Evolutionary conservation across 2,888 invertebrate genomes (phyloP), one percentile per base, ranked within the genome.

Genomic region (Pristionchus exspectatus): DNA sequence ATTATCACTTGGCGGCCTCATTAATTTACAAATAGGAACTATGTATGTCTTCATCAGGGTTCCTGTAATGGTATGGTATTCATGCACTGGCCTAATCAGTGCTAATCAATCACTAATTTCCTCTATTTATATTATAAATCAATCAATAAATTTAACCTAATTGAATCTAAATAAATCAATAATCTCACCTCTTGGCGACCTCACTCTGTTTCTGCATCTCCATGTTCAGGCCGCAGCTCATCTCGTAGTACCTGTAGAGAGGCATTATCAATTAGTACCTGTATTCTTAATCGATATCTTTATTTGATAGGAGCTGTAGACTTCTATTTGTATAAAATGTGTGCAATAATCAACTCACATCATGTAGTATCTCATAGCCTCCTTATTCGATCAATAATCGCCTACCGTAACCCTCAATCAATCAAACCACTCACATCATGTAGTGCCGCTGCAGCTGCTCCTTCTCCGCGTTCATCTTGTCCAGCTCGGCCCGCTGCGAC

Each of bases 401-500:
- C 44, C 44, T 69, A 50, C 87, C 54, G 54, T 54, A 66, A 14
- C 33, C 33, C n/a, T 33, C 50, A 12, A 30, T 44, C 56, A 5
- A 56, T 59, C 84, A 50, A 56, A 54, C 10, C 38, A 96, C 97
- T 97, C 96, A 88, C 88, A 98, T 98, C 98, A 98, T 98, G 96
- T 98, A 98, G 96, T 98, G 98, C 96, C 98, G 96, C 96, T 98
- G 98, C 97, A 98, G 98, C 96, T 98, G 98, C 94, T 98, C 98
- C 96, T 98, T 98, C 96, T 88, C 88, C 33, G 54, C 56, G 56
- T 50, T 56, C 77, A 88, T 27, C 77, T 88, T 88, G 30, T 88
- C 88, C 88, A 88, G 27, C 77, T 88, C 88, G 30, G 56, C 44
- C 16, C 88, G 72, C 38, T 88, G 88, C 16, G 72, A 33, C 88